Conservation (phyloP, 2,113 vertebrate genomes). For the Eudyptes chrysolophus region DNA sequence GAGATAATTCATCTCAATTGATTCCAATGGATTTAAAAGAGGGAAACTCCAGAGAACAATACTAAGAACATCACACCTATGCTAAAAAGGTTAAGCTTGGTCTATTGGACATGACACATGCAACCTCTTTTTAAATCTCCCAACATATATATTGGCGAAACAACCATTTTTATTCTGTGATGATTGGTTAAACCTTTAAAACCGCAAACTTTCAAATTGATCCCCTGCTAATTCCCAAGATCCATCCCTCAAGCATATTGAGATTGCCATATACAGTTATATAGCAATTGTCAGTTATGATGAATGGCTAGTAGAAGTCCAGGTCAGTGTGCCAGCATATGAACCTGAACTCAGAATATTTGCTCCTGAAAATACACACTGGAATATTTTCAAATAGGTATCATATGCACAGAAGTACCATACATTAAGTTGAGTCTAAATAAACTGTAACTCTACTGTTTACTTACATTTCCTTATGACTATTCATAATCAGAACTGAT, state of each 20-base stretch:
- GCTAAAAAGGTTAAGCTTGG: background rate
- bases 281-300: background rate
- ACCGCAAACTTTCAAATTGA: background rate
- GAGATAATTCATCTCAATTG: background rate
- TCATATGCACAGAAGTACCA: background rate
- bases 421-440: background rate
- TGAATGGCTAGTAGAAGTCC: background rate
- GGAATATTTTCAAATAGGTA: background rate
- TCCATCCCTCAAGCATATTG: background rate
- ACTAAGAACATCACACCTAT: background rate
- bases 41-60: background rate
- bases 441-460: background rate
- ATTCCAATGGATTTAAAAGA: background rate
- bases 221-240: background rate
- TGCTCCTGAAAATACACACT: background rate
- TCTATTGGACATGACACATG: accelerated
- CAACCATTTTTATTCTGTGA: background rate
- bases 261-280: background rate
- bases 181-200: background rate
- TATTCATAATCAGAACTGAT: background rate
- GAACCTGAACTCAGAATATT: background rate
- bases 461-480: background rate
- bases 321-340: background rate
- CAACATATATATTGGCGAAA: background rate
- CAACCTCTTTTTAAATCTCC: background rate